Evolutionary conservation across 2,113 vertebrate species (phyloP), one percentile per base, ranked within the genome.

Genomic region (Caracal caracal): DNA sequence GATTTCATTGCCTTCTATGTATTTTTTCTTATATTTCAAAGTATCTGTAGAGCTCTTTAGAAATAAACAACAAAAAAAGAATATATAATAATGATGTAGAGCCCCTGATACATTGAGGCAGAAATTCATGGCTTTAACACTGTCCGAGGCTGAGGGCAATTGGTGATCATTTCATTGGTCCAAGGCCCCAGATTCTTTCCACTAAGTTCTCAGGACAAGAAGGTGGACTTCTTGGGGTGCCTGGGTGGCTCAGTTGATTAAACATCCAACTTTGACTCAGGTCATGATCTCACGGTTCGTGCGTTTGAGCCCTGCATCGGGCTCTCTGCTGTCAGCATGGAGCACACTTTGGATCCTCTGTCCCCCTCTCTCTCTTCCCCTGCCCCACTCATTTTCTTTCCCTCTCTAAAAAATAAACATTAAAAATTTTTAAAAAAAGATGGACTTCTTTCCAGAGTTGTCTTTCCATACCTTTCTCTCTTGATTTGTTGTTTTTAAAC

Each of bases 1-100:
- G 37, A 82, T 84, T 95, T 92, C 87, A 68, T 65, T 90, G 26
- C 26, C 10, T 70, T 93, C n/a, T 43, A 10, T 47, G 4, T 35
- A 28, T 20, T 43, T 95, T 95, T 86, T 61, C 20, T 78, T n/a
- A 6, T 35, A 86, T 97, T 65, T 95, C 37, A 61, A 94, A 85
- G 37, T 82, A 92, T 56, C 30, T 80, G 16, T 30, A 79, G 63
- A 20, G 20, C 40, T 73, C 19, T 89, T 59, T 47, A 56, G 9
- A 66, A 35, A 56, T 17, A 53, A 24, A 81, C 22, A 86, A 10
- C 28, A 86, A 10, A 89, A 47, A 76, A 40, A 82, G 87, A 59
- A 90, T 79, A 80, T 71, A 30, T 1, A 68, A 33, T 8, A 66
- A 82, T 73, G n/a, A 85, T 53, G 24, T 37, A 83, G 94, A 93